Conservation (phyloP, 2,888 invertebrate species). For the Himalopsyche japonica region DNA sequence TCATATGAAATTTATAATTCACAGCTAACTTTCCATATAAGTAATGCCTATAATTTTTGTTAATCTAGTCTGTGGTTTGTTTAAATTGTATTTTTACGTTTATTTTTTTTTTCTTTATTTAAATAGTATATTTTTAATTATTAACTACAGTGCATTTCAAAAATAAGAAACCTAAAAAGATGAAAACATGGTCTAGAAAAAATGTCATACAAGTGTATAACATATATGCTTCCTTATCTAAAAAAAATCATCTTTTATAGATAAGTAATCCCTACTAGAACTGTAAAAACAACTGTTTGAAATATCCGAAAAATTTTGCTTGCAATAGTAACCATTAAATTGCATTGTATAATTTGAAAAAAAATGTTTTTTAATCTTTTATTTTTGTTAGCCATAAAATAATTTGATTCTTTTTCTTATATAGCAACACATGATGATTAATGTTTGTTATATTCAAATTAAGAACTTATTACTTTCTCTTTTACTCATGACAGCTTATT, state of each 20-base stretch:
- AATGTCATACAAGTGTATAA: too few species aligned
- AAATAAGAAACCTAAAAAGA: too few species aligned
- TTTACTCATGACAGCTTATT: constrained; percentile 10
- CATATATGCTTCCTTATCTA: too few species aligned
- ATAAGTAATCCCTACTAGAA: too few species aligned
- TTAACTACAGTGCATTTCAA: not conserved
- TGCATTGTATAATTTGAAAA: not conserved
- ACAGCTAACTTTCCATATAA: not conserved
- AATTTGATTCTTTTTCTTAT: not conserved
- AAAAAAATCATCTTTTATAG: too few species aligned
- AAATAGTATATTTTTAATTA: too few species aligned
- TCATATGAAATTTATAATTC: not conserved
- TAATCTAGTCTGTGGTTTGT: not conserved
- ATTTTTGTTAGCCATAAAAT: not conserved
- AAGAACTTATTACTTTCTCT: not conserved
- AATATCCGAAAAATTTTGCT: not conserved
- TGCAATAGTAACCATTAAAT: not conserved
- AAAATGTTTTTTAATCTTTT: not conserved
- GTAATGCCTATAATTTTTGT: not conserved
- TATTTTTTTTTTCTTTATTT: too few species aligned
- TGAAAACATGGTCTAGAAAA: too few species aligned
- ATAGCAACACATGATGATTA: not conserved
- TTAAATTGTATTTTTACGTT: not conserved
- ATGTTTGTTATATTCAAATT: not conserved
- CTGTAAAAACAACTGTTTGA: not conserved